Base-by-base conservation (phyloP, 2,113 vertebrate genomes). In the Scytalopus superciliaris region DNA sequence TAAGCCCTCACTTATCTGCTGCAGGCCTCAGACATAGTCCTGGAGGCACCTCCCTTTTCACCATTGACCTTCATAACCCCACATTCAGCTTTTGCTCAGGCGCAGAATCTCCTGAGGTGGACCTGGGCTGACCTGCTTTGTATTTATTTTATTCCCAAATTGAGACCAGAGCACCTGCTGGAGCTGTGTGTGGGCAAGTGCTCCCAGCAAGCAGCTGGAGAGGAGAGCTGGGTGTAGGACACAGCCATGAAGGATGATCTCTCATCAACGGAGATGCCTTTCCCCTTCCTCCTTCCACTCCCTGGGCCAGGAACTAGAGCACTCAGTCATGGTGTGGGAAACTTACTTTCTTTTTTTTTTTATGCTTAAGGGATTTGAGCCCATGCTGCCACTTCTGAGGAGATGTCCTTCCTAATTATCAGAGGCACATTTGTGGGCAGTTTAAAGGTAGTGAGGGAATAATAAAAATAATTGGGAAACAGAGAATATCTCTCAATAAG, bases 381-480 rank as follows among this genome's bases (percentile, higher is more conserved):
- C 19, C 17, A 16, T 2, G 24, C 31, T 92, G 25, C 25, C 25
- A 30, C 45, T 87, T 89, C 64, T 84, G 47, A 95, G 42, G 50
- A 80, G 31, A 77, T 59, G 22, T 50, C 59, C 25, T 86, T 42
- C 31, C 37, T 63, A 33, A 45, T 78, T 88, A 77, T 45, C 40
- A 86, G 53, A 19, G 49, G 15, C 49, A 80, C 17, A 14, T 86
- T 19, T 69, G 25, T 66, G 45, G 42, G 68, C 13, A 95, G 68
- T 80, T 94, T 91, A 57, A 81, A 87, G 45, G 21, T 35, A 53
- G 23, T 40, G 12, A 69, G 45, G 42, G 59, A 86, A 62, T 37
- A 83, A 90, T 56, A 88, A 85, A 85, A 79, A 85, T 59, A 73
- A 73, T n/a, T 52, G 21, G 23, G 62, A 50, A 75, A n/a, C 23